Base-by-base conservation (phyloP, 1,140 invertebrate genomes). In the Berghia stephanieae region DNA sequence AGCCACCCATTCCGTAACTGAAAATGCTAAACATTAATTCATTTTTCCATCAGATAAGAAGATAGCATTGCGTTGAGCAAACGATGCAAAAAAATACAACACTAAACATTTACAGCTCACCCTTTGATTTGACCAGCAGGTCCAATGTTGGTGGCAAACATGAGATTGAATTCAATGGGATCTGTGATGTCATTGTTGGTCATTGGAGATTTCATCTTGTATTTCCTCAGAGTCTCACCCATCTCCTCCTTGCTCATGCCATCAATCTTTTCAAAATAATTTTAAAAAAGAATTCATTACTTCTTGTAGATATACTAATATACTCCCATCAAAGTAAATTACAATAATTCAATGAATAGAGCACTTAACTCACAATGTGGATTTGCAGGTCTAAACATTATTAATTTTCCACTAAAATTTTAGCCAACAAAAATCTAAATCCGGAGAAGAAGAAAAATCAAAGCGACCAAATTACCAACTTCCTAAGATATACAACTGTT, bases 141-240 rank as follows among this genome's bases (percentile, higher is more conserved):
- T 38, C 98, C 98, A 86, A 99, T 99, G 86, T 95, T 94, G 0
- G 97, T 99, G 43, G 93, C 94, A 90, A 99, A 99, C 98, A 99
- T 99, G 3, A 99, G 91, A 91, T 99, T 99, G 88, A 99, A 99
- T 84, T 99, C 96, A 77, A 99, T 94, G 0, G 98, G 96, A 83
- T 98, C 96, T 0, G 94, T 94, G 0, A 99, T 89, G 75, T 98
- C 95, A 91, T 99, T 99, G 24, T 95, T 95, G 85, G 96, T 98
- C 1, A 96, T 87, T 0, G 98, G 98, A 3, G 97, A 97, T 85
- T 97, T 98, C 91, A 99, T 98, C 52, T 95, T 91, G 87, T 94
- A 99, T 87, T 96, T 95, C 76, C 90, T 91, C 87, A 99, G 91
- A 34, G 98, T 90, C 16, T 88, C 91, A 68, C 93, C 92, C 95